Base-by-base conservation (phyloP, 2,888 invertebrate genomes). In the Coenonympha glycerion region DNA sequence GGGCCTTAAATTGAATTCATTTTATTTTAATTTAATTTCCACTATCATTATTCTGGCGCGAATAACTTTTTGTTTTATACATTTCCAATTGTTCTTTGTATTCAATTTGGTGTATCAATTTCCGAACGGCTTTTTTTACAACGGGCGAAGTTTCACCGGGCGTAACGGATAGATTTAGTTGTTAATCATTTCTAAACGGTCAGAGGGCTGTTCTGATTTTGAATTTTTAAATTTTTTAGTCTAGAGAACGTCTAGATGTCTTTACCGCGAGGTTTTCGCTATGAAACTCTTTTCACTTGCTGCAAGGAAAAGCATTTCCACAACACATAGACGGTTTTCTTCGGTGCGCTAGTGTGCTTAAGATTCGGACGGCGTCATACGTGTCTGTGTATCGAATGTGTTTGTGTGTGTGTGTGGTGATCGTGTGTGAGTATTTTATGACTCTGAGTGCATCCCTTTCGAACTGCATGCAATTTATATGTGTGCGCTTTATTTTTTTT, bases 211-310 rank as follows among this genome's bases (percentile, higher is more conserved):
- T 54, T 52, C 51, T 49, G 49, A 55, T 56, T 61, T 54, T 37
- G 33, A 49, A 45, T 50, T 58, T 55, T 44, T 26, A 18, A 26
- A 52, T 70, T 62, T 64, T 57, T 49, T 65, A 56, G 55, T 74
- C 65, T 64, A 64, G 69, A 76, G 78, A 76, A 76, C 83, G 80
- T 73, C 71, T 70, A 72, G 75, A 77, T 73, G 87, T 85, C 86
- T 87, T 86, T 87, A 87, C 87, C 87, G 87, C 87, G 87, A 87
- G 87, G 87, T 87, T 84, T 85, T 83, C 87, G 84, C 87, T 87
- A 78, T 86, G 84, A 77, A 87, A 87, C 87, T 87, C 87, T 87
- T 85, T 81, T 85, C 85, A 84, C 79, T 86, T 83, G 85, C 75
- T 81, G 87, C 87, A 86, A 87, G 86, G 86, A 87, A 87, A 87